Base-by-base conservation (phyloP, 2,113 vertebrate species). In the Eptesicus fuscus region DNA sequence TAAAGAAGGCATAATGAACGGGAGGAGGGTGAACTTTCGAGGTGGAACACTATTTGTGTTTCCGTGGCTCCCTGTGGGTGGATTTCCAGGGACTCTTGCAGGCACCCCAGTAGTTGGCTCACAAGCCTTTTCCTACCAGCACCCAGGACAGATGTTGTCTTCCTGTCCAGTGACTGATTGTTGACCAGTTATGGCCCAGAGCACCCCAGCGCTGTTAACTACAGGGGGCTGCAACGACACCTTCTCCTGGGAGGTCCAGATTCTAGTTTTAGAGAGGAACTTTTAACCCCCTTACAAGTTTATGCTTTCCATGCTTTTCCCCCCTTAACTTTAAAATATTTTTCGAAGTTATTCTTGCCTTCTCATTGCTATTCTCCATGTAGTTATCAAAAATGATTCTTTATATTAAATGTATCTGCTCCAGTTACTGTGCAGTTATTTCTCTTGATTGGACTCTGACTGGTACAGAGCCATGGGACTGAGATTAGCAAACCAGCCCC, bases 331-430 rank as follows among this genome's bases (percentile, higher is more conserved):
- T 7, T 25, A 23, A 76, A 73, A 78, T 59, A n/a, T 22, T 65
- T 74, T 70, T 87, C 35, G 35, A 67, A 44, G 5, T n/a, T 76
- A 1, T 74, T 32, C 82, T 40, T 40, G 28, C 1, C 17, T 63
- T 22, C 88, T 59, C 44, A 40, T 30, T 42, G 37, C 35, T 78
- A 12, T 73, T 16, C 8, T 73, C 20, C 32, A 47, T 30, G 42
- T 18, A 78, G 35, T 69, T 63, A 74, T 35, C 30, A 78, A 40
- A 44, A 91, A 79, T 17, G 28, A 37, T 69, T 71, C 23, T 61
- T 91, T 70, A 79, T 70, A 76, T 88, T 83, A 93, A 53, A 93
- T 44, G 28, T 85, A 4, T 47, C 63, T 44, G 37, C 73, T 80
- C 22, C 37, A 59, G 32, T 92, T 79, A 65, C 28, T 32, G 17